Conservation (phyloP, 1,140 invertebrate species). For the Steinernema feltiae region DNA sequence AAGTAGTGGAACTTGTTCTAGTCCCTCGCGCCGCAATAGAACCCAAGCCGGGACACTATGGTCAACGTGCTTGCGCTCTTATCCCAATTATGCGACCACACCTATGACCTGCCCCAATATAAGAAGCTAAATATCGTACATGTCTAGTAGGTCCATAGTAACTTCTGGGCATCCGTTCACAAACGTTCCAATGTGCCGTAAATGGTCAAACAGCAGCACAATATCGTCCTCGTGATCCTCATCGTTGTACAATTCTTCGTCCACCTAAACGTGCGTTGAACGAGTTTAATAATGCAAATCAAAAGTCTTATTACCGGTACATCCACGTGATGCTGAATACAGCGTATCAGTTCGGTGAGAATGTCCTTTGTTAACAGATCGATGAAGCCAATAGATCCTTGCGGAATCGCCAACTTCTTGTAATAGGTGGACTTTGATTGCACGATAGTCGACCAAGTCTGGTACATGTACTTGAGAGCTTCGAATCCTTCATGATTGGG, state of each 20-base stretch:
- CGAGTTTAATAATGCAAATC: background rate
- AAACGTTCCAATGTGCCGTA: background rate
- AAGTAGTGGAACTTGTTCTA: too few species aligned
- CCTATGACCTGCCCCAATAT: background rate
- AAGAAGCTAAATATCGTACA: too few species aligned
- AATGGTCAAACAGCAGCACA: background rate
- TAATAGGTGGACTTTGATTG: background rate
- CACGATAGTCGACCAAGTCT: background rate
- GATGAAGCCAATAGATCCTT: background rate
- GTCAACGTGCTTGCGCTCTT: too few species aligned
- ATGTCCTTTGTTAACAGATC: background rate
- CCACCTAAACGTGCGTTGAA: background rate
- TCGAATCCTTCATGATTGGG: background rate
- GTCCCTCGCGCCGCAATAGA: too few species aligned
- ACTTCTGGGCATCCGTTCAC: background rate
- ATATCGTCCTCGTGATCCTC: slow-evolving; percentile 20
- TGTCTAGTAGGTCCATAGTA: slow-evolving; percentile 2
- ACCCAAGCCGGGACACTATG: too few species aligned
- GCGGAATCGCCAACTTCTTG: background rate
- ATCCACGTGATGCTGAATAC: background rate
- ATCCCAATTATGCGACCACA: too few species aligned
- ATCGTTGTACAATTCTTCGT: slow-evolving; percentile 18
- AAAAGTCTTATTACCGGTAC: background rate
- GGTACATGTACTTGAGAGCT: background rate
- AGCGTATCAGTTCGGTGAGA: background rate